Evolutionary conservation across 2,113 vertebrate species (phyloP), one percentile per base, ranked within the genome.

Genomic region (Antechinus stuartii): DNA sequence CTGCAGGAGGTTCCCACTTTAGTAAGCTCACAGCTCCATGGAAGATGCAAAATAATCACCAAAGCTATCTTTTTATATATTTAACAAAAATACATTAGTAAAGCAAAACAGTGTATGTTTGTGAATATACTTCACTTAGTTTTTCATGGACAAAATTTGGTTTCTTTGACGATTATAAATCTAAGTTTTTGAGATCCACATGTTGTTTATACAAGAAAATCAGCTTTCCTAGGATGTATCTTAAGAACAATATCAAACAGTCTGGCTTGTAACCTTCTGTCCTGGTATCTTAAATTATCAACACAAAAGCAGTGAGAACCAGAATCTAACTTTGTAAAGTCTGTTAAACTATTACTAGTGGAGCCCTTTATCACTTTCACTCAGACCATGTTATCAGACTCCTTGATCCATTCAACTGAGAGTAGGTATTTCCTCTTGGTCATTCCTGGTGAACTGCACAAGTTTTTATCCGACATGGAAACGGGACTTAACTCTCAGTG

Each of bases 311-410:
- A 42, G 0, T 0, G 89, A 95, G 94, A 68, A 0, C 0, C 1
- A 89, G 57, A n/a, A 55, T 91, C 61, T 55, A 93, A 49, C 22
- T 55, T 61, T 89, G 76, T 95, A 89, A 90, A 95, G 57, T 89
- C 50, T 53, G 50, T 35, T 7, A 3, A 97, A 94, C 42, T 27
- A 56, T 90, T 96, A 90, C 94, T 95, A 90, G 96, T 52, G n/a
- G 91, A 30, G 68, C 16, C 11, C 56, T 94, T 91, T 50, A 96
- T n/a, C 96, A 46, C 92, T 96, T 97, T 95, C 92, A 93, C 92
- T 68, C 55, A 54, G 94, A 76, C 57, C 76, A 94, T 52, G 89
- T 56, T 90, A 24, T 90, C 49, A 27, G 16, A 5, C 93, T 94
- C 93, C 90, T 92, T 68, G 53, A 93, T 56, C 55, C 94, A 94